phyloP scores from a whole-genome alignment of 2,888 invertebrate genomes.

The Agapetus fuscipes region DNA sequence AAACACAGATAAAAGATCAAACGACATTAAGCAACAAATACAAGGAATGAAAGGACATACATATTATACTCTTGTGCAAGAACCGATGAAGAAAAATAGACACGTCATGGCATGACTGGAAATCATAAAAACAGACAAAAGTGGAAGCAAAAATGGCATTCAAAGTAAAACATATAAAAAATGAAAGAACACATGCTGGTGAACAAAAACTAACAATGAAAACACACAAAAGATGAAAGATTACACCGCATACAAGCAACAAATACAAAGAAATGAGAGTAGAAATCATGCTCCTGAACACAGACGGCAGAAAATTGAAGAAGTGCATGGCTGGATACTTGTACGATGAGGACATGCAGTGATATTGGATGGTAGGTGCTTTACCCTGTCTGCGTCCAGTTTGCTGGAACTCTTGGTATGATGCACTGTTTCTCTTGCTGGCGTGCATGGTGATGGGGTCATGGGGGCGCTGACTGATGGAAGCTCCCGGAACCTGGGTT shows the following conservation, averaged over 20 bases:
- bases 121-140: too few species aligned
- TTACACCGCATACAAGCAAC: background rate
- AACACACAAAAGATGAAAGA: background rate
- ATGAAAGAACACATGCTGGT: background rate
- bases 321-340: background rate
- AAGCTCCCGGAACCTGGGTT: too few species aligned
- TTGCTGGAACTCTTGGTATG: conserved; percentile 42
- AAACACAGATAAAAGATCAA: background rate
- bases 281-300: background rate
- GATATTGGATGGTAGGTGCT: background rate
- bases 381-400: conserved; percentile 7
- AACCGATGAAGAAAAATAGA: too few species aligned
- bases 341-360: background rate
- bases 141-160: too few species aligned
- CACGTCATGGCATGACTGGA: too few species aligned
- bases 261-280: background rate
- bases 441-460: conserved; percentile 7
- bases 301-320: background rate
- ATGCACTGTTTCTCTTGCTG: conserved; percentile 39
- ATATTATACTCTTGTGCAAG: too few species aligned
- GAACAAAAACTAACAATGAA: background rate
- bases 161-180: background rate
- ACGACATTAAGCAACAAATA: background rate
- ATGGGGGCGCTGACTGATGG: too few species aligned
- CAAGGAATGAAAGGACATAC: too few species aligned